Evolutionary conservation across 2,797 vertebrate species (phyloP).

Genomic region (Fistularia commersonii): DNA sequence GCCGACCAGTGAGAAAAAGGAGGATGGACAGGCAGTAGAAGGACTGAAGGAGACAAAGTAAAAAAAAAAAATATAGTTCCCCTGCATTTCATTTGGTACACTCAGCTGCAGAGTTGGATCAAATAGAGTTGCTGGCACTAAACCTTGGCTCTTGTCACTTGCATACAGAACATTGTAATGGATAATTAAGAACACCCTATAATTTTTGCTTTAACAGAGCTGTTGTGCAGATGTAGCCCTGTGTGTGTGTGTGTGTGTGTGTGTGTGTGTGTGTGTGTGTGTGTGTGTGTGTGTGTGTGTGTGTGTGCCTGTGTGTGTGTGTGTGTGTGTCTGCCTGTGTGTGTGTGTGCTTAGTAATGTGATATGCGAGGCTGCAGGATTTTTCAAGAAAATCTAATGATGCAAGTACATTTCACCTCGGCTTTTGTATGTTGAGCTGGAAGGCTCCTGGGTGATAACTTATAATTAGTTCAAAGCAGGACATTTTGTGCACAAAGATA

Average conservation of each 20-base stretch:
- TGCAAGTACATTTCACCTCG: no score
- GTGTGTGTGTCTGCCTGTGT: no score
- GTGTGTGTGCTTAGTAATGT: no score
- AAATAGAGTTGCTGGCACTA: conserved; percentile 54
- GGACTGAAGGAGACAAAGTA: neutral
- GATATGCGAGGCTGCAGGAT: no score
- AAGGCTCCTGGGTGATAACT: no score
- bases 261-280: conserved; percentile 14
- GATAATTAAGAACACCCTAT: conserved; percentile 68
- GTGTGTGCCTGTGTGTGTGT: no score
- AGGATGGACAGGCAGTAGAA: neutral
- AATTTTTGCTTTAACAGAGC: conserved; percentile 53
- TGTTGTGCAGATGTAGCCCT: conserved; percentile 11
- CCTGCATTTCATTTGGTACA: conserved; percentile 44
- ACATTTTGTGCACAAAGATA: no score
- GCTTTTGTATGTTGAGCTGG: no score
- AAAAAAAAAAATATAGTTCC: conserved; percentile 35
- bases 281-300: no score
- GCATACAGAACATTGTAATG: conserved; percentile 68
- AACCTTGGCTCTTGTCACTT: conserved; percentile 62
- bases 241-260: conserved; percentile 13
- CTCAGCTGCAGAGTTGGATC: conserved; percentile 68
- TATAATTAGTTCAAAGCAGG: no score
- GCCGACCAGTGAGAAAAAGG: conserved; percentile 2
- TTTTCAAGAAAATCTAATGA: no score